A percentile compares a stretch with the other conserved stretches of the same genome.
These are phyloP conservation scores for Drosophila paramelanica DNA, from an alignment of 2,888 invertebrate genomes.

Conservation along the genomic window DNA sequence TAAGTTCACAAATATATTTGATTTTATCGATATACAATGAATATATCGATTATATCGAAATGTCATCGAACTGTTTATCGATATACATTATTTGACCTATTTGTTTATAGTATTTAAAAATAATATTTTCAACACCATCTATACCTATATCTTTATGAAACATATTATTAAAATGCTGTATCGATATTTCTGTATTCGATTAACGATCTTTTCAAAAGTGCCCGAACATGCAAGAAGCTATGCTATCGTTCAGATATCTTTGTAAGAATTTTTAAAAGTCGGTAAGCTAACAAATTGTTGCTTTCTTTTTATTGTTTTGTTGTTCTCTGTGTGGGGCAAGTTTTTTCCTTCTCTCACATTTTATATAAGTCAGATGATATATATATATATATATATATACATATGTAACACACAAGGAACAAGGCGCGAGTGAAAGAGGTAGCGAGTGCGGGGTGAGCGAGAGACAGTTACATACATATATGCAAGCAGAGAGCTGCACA, in stretches of 20 bases:
- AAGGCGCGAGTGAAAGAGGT: constrained; percentile 1
- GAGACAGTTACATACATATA: not conserved
- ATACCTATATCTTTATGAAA: too few species aligned
- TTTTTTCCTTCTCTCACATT: constrained; percentile 27
- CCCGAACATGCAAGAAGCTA: too few species aligned
- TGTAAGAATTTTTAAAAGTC: constrained; percentile 16
- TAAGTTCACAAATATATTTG: too few species aligned
- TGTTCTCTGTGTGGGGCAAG: constrained; percentile 11
- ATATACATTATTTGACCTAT: too few species aligned
- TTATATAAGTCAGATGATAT: constrained; percentile 18
- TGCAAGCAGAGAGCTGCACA: constrained; percentile 48
- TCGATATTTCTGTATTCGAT: not conserved
- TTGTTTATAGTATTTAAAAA: too few species aligned
- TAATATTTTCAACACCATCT: too few species aligned
- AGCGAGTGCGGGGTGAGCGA: not conserved
- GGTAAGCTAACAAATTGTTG: not conserved
- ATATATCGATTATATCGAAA: too few species aligned
- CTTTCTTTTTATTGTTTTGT: constrained; percentile 28
- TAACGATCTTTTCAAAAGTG: not conserved
- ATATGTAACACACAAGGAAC: constrained; percentile 20
- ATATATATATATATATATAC: constrained; percentile 29
- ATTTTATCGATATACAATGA: too few species aligned
- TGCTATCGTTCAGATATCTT: too few species aligned
- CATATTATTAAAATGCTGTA: not conserved
- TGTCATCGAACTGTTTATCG: too few species aligned